These are phyloP conservation scores for Cheilosia pagana DNA, from an alignment of 2,888 invertebrate species.

Conservation along the genomic window DNA sequence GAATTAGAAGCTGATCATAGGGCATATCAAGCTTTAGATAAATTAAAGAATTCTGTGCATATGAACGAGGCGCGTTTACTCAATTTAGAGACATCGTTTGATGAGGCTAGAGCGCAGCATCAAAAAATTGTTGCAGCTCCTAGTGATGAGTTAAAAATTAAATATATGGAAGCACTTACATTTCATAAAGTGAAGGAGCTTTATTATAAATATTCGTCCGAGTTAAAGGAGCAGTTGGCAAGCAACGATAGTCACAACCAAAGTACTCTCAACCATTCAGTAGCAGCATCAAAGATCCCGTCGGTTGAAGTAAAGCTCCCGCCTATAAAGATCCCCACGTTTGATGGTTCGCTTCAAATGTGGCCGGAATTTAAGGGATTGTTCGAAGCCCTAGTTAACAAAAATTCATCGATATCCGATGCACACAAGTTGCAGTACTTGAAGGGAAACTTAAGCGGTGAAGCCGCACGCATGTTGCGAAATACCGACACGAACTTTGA, in stretches of 20 bases:
- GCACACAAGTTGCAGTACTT: constrained; percentile 14
- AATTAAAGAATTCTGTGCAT: neutral
- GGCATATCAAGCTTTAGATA: neutral
- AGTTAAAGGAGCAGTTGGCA: neutral
- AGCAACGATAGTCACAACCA: too few species aligned
- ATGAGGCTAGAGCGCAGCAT: neutral
- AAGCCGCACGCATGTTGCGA: neutral
- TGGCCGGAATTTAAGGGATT: too few species aligned
- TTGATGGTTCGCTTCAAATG: too few species aligned
- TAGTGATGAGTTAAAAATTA: constrained; percentile 9
- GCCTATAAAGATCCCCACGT: too few species aligned
- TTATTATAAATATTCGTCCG: neutral
- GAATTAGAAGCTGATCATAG: neutral
- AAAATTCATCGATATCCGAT: constrained; percentile 11
- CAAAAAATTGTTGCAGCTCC: constrained; percentile 32
- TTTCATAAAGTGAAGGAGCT: neutral
- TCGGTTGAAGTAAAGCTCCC: too few species aligned
- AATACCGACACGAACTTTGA: neutral
- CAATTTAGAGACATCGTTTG: neutral
- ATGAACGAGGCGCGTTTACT: constrained; percentile 20
- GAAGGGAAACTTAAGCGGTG: constrained; percentile 1
- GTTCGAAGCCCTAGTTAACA: constrained; percentile 4
- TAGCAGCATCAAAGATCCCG: too few species aligned
- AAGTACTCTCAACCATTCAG: too few species aligned
- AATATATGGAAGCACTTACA: constrained; percentile 3